Evolutionary conservation across 2,113 vertebrate species (phyloP), one percentile per base, ranked within the genome.

Genomic region (Cololabis saira): DNA sequence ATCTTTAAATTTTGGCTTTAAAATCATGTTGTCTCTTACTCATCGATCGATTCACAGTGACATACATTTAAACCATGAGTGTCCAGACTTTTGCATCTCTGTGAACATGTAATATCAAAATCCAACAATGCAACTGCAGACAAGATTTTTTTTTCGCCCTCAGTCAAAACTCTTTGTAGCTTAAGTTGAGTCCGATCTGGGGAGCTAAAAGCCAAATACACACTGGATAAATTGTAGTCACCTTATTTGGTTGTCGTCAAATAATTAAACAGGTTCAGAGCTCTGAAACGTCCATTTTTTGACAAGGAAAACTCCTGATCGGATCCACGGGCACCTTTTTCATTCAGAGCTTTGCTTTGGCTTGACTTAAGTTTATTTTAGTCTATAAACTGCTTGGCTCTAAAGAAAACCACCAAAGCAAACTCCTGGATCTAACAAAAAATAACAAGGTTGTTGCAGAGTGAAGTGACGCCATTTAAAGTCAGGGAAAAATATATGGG

Each of bases 331-430:
- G 76, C 76, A 90, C 83, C 81, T 88, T 85, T 82, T 91, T 89
- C 83, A 81, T 87, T 66, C 56, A 40, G 72, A 58, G 82, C 80
- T 92, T 93, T 92, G 82, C 84, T 90, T 94, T 92, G 90, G 87
- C 90, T 68, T 76, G 66, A 78, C 68, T 82, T 85, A 77, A 81
- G 74, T 93, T 91, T 91, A 84, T 92, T 92, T 90, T 87, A 83
- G 72, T 87, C 74, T 87, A 86, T 89, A 89, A 92, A 92, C 85
- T 82, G 84, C 82, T 81, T 61, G 47, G 76, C 81, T 87, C 88
- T 80, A 84, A 91, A 88, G 77, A 90, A 91, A 92, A 86, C 85
- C 85, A 87, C 80, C 83, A 80, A 89, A 90, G 82, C 83, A 86
- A 89, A 91, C 87, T 84, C 83, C 71, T 57, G 85, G 66, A 90